These are phyloP conservation scores for Phenganax marumi DNA, from an alignment of 92 coral and sea anemone species.

Conservation along the genomic window DNA sequence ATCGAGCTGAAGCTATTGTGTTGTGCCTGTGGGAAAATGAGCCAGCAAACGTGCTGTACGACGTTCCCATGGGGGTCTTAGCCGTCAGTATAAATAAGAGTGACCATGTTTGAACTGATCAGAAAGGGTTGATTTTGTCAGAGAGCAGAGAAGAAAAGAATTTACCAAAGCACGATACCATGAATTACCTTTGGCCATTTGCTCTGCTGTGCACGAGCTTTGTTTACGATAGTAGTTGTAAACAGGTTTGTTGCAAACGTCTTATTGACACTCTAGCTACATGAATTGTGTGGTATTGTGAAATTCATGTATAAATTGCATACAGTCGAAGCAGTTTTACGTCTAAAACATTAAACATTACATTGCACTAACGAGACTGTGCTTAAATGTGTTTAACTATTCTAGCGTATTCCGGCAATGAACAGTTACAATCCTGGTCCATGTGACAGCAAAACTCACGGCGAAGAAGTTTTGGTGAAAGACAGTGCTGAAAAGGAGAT, in stretches of 20 bases:
- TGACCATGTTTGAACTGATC: not conserved
- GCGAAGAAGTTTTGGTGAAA: not conserved
- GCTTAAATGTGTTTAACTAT: not conserved
- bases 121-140: not conserved
- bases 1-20: no score
- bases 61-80: not conserved
- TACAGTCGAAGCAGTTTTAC: no score
- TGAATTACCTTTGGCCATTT: no score
- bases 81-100: not conserved
- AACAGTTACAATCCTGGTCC: not conserved
- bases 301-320: no score
- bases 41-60: not conserved
- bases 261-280: no score
- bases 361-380: no score
- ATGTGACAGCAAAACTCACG: constrained; percentile 11
- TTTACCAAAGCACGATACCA: no score
- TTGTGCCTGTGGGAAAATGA: not conserved
- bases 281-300: no score
- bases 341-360: no score
- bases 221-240: no score
- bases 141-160: not conserved
- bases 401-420: not conserved
- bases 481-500: not conserved
- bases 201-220: no score
- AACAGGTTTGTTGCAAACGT: no score